phyloP scores from a whole-genome alignment of 2,888 invertebrate genomes.

The Ditylenchus weischeri region DNA sequence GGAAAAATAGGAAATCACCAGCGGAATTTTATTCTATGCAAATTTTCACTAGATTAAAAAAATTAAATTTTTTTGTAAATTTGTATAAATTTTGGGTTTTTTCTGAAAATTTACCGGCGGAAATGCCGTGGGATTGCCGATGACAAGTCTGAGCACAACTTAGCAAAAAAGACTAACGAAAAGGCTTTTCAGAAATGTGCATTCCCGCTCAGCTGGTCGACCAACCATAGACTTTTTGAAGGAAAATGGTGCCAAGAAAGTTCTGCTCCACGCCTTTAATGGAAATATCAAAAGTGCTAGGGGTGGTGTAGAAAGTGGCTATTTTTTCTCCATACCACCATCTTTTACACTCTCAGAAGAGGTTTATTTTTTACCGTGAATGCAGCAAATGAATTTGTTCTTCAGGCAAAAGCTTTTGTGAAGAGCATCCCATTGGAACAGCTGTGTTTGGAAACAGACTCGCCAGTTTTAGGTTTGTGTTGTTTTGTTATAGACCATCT shows the following conservation, averaged over 20 bases:
- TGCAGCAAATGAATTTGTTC: neutral
- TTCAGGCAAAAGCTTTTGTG: slow-evolving; percentile 59
- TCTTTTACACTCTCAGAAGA: slow-evolving; percentile 37
- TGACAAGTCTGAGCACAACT: too few species aligned
- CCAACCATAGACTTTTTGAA: slow-evolving; percentile 59
- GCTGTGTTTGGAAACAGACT: slow-evolving; percentile 62
- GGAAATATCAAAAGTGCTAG: slow-evolving; percentile 60
- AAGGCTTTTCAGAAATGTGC: slow-evolving; percentile 59
- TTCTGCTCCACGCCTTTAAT: slow-evolving; percentile 62
- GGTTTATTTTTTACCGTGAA: slow-evolving; percentile 6
- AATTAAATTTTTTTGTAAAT: too few species aligned
- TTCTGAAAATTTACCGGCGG: too few species aligned
- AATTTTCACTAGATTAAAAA: too few species aligned
- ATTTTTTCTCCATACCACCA: slow-evolving; percentile 62
- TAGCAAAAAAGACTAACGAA: too few species aligned
- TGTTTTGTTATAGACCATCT: too few species aligned
- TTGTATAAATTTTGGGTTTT: too few species aligned
- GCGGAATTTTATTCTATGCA: too few species aligned
- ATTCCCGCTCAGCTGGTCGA: slow-evolving; percentile 61
- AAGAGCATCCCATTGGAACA: slow-evolving; percentile 59
- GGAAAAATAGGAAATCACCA: too few species aligned
- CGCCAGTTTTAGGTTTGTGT: slow-evolving; percentile 58
- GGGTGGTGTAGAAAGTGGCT: slow-evolving; percentile 60
- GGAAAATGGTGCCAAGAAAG: slow-evolving; percentile 57
- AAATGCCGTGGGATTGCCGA: too few species aligned